Base-by-base conservation (phyloP, 2,888 invertebrate genomes). In the Adelphocoris suturalis region DNA sequence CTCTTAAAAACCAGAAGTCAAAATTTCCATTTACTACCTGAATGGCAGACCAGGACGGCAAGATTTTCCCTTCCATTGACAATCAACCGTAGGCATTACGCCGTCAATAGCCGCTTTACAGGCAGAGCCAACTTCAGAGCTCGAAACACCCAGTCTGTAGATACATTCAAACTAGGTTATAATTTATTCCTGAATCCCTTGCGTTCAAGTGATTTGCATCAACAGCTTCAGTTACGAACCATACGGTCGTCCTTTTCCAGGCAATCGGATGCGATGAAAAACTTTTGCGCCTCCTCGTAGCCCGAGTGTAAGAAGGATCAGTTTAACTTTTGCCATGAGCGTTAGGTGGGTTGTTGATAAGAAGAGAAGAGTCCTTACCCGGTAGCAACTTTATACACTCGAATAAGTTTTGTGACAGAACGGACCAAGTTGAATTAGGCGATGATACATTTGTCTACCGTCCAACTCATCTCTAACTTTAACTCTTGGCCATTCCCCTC, bases 401-500 rank as follows among this genome's bases (percentile, higher is more conserved):
- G 9, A 68, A 68, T 68, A 68, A 68, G 68, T 68, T 68, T 23
- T 68, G 68, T 23, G 23, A 68, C 23, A 68, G 68, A 68, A 68
- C 23, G 68, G 68, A 68, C 68, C 68, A 68, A 68, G 68, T 68
- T 68, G 68, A 68, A 68, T 68, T 68, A 68, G 68, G 68, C 19
- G 68, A 68, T 68, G 68, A 68, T 68, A 68, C 68, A 68, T 68
- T 68, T 68, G 68, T 68, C 68, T 68, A 68, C 23, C 68, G 19
- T 68, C 68, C 68, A 68, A 68, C 68, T 68, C 68, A 12, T 68
- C 23, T 68, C 68, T 68, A 68, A 68, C 68, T 68, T 68, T 68
- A 68, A 68, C 68, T 68, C 68, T 68, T 68, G 68, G 68, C 68
- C 23, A 68, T 68, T 68, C 68, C 68, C 68, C 68, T 68, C 68